Percentiles rank a stretch among this genome's conserved stretches.
Conservation (phyloP, 92 coral and sea anemone species). For the Epizoanthus rinbou region DNA sequence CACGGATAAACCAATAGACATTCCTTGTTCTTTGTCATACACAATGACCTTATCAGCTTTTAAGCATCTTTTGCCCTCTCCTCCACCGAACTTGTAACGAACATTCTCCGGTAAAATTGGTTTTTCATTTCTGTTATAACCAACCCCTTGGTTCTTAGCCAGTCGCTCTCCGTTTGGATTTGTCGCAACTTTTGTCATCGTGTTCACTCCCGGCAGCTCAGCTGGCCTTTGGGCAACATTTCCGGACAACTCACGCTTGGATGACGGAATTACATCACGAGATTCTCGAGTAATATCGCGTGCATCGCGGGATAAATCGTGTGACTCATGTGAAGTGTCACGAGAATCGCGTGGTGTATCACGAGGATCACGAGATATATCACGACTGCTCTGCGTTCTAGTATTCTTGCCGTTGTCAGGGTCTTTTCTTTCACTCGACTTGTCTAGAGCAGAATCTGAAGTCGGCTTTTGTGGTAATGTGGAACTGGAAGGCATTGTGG, state of each 20-base stretch:
- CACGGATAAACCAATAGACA: conserved; percentile 63
- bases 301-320: conserved; percentile 4
- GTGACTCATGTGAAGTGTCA: conserved; percentile 9
- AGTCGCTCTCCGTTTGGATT: neutral
- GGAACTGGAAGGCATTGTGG: neutral
- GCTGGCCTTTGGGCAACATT: neutral
- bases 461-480: conserved; percentile 5
- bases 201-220: conserved; percentile 16
- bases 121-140: conserved; percentile 63
- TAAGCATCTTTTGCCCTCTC: conserved; percentile 55
- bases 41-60: conserved; percentile 63
- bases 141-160: conserved; percentile 16
- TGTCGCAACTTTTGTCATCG: neutral
- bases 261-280: neutral
- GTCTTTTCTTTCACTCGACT: neutral
- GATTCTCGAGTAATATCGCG: neutral
- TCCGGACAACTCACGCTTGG: conserved; percentile 15
- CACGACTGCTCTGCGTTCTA: conserved; percentile 19
- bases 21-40: conserved; percentile 56
- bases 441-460: neutral
- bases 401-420: neutral
- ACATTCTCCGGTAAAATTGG: conserved; percentile 79
- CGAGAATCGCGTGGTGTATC: conserved; percentile 12
- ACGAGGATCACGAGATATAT: conserved; percentile 8
- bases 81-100: conserved; percentile 52